phyloP scores from a whole-genome alignment of 2,888 invertebrate genomes.

The Dolichomitus sp. region DNA sequence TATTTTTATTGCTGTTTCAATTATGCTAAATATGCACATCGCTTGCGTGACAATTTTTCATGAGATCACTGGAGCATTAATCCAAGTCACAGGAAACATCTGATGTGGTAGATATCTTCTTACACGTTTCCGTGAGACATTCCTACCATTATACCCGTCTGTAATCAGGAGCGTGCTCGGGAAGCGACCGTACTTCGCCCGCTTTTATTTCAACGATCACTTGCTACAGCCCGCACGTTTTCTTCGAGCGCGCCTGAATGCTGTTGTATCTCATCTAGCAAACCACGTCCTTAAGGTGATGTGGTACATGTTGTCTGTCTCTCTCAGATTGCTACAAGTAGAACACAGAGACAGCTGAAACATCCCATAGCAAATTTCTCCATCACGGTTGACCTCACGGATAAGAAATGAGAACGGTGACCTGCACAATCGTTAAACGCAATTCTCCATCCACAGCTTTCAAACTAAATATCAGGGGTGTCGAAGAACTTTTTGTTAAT shows the following conservation, averaged over 20 bases:
- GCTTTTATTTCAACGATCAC: slow-evolving; percentile 34
- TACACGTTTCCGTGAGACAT: slow-evolving; percentile 16
- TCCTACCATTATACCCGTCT: slow-evolving; percentile 18
- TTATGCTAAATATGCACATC: background rate
- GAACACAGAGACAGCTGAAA: background rate
- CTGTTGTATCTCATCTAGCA: slow-evolving; percentile 17
- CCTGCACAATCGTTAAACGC: no score
- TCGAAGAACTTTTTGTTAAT: no score
- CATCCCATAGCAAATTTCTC: no score
- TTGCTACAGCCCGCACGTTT: background rate
- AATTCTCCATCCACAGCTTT: no score
- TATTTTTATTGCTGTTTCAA: background rate
- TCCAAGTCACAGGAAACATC: background rate
- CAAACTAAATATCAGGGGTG: no score
- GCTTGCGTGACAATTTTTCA: background rate
- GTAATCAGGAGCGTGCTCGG: slow-evolving; percentile 27
- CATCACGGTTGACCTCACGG: no score
- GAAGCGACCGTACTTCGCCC: slow-evolving; percentile 17
- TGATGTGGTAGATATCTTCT: background rate
- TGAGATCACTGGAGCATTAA: slow-evolving; percentile 7
- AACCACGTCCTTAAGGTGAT: slow-evolving; percentile 28
- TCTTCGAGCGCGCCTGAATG: slow-evolving; percentile 20
- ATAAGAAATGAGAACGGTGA: no score
- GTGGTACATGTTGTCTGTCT: background rate
- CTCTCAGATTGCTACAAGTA: background rate